A percentile compares a stretch with the other conserved stretches of the same genome.
Conservation (phyloP, 2,113 vertebrate genomes). For the Hymenochirus boettgeri region DNA sequence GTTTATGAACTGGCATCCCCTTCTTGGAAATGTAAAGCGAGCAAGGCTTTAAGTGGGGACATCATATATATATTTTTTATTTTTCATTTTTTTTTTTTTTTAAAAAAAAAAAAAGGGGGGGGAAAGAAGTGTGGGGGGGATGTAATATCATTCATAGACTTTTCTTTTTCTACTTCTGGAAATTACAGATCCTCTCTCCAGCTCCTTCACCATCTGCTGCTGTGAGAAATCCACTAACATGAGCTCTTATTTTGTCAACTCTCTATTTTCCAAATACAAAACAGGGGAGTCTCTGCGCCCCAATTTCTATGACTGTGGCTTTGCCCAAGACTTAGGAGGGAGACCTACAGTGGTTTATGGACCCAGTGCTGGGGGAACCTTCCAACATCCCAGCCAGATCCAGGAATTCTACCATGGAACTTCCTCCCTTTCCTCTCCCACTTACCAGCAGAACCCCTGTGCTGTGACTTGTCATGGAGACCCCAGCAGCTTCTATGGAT, state of each 20-base stretch:
- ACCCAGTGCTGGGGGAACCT: constrained; percentile 88
- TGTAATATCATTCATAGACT: constrained; percentile 76
- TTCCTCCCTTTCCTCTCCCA: constrained; percentile 87
- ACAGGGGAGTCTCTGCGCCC: constrained; percentile 94
- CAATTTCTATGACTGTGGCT: constrained; percentile 97
- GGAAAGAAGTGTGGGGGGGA: constrained; percentile 56
- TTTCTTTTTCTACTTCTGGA: constrained; percentile 71
- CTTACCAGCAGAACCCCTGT: constrained; percentile 96
- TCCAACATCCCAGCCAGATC: constrained; percentile 93
- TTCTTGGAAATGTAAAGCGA: constrained; percentile 95
- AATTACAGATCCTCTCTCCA: constrained; percentile 64
- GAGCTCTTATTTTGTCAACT: constrained; percentile 99
- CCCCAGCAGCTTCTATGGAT: constrained; percentile 94
- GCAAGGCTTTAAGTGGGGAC: constrained; percentile 73
- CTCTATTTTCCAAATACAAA: constrained; percentile 99
- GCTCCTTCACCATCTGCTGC: constrained; percentile 55
- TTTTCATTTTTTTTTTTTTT: constrained; percentile 31
- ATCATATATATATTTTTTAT: constrained; percentile 62
- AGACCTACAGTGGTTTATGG: constrained; percentile 95
- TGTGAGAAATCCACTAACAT: constrained; percentile 70
- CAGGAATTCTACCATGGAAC: constrained; percentile 98
- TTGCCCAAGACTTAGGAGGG: constrained; percentile 92
- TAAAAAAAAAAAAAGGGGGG: constrained; percentile 11
- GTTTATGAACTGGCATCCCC: constrained; percentile 93
- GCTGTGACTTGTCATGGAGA: constrained; percentile 96